These are phyloP conservation scores for Drosophila santomea DNA, from an alignment of 1,140 invertebrate species.

Conservation along the genomic window DNA sequence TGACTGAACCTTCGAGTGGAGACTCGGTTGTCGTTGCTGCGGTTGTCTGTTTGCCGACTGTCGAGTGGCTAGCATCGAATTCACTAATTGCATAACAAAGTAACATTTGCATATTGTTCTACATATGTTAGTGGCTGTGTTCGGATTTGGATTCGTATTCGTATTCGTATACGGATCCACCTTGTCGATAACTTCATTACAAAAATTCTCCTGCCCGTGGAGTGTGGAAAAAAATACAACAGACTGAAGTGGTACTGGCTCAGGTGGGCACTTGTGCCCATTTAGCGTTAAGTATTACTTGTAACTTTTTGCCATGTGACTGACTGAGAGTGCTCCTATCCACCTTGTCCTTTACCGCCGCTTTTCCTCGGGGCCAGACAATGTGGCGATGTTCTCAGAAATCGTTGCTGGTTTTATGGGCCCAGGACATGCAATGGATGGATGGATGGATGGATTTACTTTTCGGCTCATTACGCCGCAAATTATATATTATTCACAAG, in stretches of 20 bases:
- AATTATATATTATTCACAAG: conserved; percentile 72
- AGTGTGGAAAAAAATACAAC: conserved; percentile 31
- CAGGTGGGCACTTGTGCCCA: conserved; percentile 71
- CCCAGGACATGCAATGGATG: conserved; percentile 58
- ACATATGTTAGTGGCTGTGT: conserved; percentile 66
- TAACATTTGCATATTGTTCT: conserved; percentile 83
- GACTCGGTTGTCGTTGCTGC: conserved; percentile 43
- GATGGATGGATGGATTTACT: conserved; percentile 56
- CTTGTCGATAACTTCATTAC: conserved; percentile 78
- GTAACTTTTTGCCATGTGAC: conserved; percentile 79
- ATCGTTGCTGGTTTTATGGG: conserved; percentile 74
- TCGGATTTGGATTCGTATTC: conserved; percentile 38
- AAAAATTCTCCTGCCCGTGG: conserved; percentile 53
- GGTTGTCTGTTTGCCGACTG: conserved; percentile 45
- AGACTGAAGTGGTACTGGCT: conserved; percentile 32
- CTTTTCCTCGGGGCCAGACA: conserved; percentile 42
- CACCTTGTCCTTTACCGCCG: conserved; percentile 1
- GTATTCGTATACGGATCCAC: conserved; percentile 36
- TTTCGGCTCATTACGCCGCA: conserved; percentile 58
- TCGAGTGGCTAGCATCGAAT: conserved; percentile 74
- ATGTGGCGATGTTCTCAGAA: conserved; percentile 63
- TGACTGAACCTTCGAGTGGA: conserved; percentile 48
- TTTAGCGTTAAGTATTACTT: conserved; percentile 79
- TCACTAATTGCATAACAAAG: conserved; percentile 84
- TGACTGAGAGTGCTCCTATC: conserved; percentile 56